Conservation (phyloP, 1,140 invertebrate species). For the Archegozetes longisetosus region DNA sequence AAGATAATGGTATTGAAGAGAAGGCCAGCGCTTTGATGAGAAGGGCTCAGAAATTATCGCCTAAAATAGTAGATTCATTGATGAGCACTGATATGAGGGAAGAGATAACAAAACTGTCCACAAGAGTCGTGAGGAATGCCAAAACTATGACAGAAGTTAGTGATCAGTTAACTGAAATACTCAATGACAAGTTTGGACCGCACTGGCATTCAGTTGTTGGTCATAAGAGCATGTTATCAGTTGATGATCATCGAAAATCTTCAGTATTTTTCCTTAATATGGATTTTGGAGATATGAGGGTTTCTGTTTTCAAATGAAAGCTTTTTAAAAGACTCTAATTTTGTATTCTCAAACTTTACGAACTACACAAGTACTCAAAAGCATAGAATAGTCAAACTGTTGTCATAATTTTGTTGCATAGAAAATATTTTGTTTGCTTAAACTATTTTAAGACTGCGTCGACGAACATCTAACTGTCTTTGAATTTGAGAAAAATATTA, state of each 20-base stretch:
- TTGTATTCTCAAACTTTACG: too few species aligned
- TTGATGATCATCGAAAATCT: slow-evolving; percentile 10
- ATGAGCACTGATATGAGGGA: slow-evolving; percentile 3
- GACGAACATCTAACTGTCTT: too few species aligned
- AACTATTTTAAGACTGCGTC: too few species aligned
- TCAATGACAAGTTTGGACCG: slow-evolving; percentile 2
- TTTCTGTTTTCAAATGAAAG: slow-evolving; percentile 11
- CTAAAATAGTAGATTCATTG: slow-evolving; percentile 5
- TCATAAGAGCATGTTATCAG: background rate
- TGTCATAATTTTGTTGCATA: too few species aligned
- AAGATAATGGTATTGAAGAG: background rate
- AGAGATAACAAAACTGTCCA: background rate
- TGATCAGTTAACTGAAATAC: slow-evolving; percentile 2
- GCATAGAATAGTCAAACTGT: too few species aligned
- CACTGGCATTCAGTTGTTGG: slow-evolving; percentile 7
- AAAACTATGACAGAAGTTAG: background rate
- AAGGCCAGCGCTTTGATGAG: background rate
- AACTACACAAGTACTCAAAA: too few species aligned
- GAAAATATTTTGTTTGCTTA: too few species aligned
- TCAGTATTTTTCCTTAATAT: slow-evolving; percentile 2
- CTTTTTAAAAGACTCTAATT: too few species aligned
- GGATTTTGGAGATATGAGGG: slow-evolving; percentile 5
- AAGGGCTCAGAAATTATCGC: background rate
- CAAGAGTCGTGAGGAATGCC: slow-evolving; percentile 5
- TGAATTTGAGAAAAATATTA: too few species aligned